Evolutionary conservation across 2,888 invertebrate genomes (phyloP), one percentile per base, ranked within the genome.

Genomic region (Agriopis leucophaearia): DNA sequence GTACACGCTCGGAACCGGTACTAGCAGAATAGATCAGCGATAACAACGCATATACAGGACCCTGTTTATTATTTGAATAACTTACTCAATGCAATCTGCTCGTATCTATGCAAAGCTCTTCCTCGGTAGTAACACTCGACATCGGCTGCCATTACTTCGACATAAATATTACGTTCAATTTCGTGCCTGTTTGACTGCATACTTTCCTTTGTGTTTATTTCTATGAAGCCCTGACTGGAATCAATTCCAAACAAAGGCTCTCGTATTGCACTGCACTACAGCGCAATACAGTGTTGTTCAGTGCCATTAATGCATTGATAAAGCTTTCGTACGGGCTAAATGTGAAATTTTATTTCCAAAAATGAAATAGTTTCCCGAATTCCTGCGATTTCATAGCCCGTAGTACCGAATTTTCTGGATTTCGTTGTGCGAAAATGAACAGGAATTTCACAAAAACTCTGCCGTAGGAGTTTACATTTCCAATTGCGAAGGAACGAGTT

Each of bases 81-180:
- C n/a, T n/a, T n/a, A n/a, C n/a, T n/a, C n/a, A n/a, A n/a, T n/a
- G n/a, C n/a, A n/a, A n/a, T n/a, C n/a, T n/a, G n/a, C n/a, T n/a
- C n/a, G 27, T 27, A 27, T 27, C 27, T 27, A 27, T 27, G 12
- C 1, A 6, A 3, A 44, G 13, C 44, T 10, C 18, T 48, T 18
- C 16, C 8, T 48, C 10, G 18, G 18, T 5, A 48, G 38, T 6
- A 44, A 5, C 6, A n/a, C 44, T 44, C 15, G 13, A n/a, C n/a
- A 35, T 48, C 35, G 48, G 16, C 56, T 44, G 51, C 64, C 52
- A 47, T 62, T 51, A 54, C 54, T n/a, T 16, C 10, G 15, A 66
- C 50, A 71, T 74, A 71, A 74, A 71, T 71, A 72, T 71, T 64
- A 69, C 59, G 67, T 68, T 69, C 67, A 69, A 69, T 72, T 69